These are phyloP conservation scores for Palloptera scutellata DNA, from an alignment of 2,888 invertebrate genomes.

Conservation along the genomic window DNA sequence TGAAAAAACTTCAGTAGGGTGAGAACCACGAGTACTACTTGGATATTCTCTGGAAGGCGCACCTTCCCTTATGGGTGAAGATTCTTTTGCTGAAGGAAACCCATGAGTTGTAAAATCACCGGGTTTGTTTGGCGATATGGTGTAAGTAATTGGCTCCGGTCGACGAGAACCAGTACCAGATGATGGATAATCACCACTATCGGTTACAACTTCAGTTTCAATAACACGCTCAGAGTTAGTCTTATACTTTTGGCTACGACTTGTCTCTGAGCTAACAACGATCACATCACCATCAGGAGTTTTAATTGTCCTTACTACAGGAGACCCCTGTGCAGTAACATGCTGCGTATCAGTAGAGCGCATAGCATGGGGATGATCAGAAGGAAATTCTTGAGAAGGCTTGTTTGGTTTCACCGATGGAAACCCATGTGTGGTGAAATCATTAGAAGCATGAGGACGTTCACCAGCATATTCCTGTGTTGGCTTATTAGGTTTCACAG, in stretches of 20 bases:
- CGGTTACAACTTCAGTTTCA: conserved; percentile 48
- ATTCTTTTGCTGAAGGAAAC: conserved; percentile 22
- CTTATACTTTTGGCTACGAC: conserved; percentile 49
- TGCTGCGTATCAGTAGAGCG: conserved; percentile 29
- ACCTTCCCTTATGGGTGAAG: conserved; percentile 3
- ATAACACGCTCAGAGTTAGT: conserved; percentile 49
- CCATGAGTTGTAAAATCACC: conserved; percentile 32
- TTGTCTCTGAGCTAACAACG: conserved; percentile 52
- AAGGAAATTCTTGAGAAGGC: conserved; percentile 51
- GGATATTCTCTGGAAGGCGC: conserved; percentile 6
- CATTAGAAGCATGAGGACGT: conserved; percentile 43
- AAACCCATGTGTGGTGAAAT: conserved; percentile 53
- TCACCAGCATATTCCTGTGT: conserved; percentile 52
- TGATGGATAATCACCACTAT: conserved; percentile 37
- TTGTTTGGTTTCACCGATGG: conserved; percentile 52
- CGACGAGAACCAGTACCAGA: conserved; percentile 22
- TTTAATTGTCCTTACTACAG: conserved; percentile 1
- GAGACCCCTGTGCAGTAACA: neutral
- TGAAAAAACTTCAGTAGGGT: conserved; percentile 13
- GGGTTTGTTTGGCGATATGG: conserved; percentile 15
- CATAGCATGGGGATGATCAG: conserved; percentile 42
- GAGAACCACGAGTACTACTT: neutral
- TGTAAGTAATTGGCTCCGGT: neutral
- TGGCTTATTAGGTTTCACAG: conserved; percentile 49
- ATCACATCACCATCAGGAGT: conserved; percentile 47